Conservation (phyloP, 1,140 invertebrate species). For the Neodiprion pinetum region DNA sequence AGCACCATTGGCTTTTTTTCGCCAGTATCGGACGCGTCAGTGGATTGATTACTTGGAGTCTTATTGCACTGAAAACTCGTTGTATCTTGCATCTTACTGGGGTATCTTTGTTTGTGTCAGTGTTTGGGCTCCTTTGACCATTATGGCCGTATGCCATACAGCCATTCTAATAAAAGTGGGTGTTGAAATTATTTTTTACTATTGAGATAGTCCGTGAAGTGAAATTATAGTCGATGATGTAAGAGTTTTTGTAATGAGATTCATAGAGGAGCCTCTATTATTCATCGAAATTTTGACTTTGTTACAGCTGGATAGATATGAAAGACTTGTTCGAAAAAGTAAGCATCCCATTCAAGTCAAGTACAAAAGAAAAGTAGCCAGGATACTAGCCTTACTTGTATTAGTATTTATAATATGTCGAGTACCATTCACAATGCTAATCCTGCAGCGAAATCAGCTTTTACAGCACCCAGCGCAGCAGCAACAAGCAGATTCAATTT, state of each 20-base stretch:
- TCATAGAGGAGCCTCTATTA: conserved; percentile 4
- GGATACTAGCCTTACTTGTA: conserved; percentile 74
- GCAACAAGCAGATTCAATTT: conserved; percentile 43
- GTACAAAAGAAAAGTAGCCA: conserved; percentile 71
- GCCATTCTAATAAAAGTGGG: conserved; percentile 70
- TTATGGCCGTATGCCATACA: conserved; percentile 73
- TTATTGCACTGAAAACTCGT: conserved; percentile 72
- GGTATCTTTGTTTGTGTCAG: conserved; percentile 72
- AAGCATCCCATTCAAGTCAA: conserved; percentile 64
- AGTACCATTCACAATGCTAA: conserved; percentile 72
- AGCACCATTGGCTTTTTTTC: conserved; percentile 69
- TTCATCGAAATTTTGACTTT: conserved; percentile 19
- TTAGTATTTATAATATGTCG: conserved; percentile 71
- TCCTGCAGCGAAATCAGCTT: conserved; percentile 68
- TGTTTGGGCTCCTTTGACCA: conserved; percentile 74
- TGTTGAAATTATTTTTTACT: conserved; percentile 16
- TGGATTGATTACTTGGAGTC: conserved; percentile 75
- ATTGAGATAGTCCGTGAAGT: neutral
- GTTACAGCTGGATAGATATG: conserved; percentile 66
- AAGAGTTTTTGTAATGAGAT: conserved; percentile 20
- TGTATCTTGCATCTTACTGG: conserved; percentile 73
- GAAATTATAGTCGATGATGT: conserved; percentile 4
- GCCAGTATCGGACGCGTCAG: conserved; percentile 70
- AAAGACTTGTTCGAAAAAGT: conserved; percentile 63
- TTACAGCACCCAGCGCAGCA: conserved; percentile 46